Base-by-base conservation (phyloP, 2,888 invertebrate genomes). In the Apoda limacodes region DNA sequence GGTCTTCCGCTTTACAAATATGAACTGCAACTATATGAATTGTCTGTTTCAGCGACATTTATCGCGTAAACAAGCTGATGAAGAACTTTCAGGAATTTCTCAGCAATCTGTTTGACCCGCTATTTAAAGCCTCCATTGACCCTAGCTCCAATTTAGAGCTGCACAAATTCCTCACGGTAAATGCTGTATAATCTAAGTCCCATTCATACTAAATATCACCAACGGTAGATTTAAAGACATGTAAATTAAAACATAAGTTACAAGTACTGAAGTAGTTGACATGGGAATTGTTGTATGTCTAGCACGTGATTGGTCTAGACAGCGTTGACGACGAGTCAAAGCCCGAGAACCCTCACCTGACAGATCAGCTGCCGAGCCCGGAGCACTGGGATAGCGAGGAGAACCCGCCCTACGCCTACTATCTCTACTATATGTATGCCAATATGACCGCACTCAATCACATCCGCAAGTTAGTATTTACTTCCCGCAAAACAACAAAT, bases 361-460 rank as follows among this genome's bases (percentile, higher is more conserved):
- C 95, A 80, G 85, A 86, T 44, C 88, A 92, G 57, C 87, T 89
- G 30, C 84, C 85, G 25, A 82, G 86, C 4, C 98, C 98, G 0
- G 88, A 85, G 37, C 80, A 89, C 33, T 98, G 98, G 96, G 85
- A 81, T 12, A 89, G 90, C 22, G 83, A 87, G 27, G 97, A 98
- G 60, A 98, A 98, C 82, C 98, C 98, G 4, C 95, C 98, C 0
- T 98, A 99, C 68, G 92, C 91, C 3, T 98, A 99, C 72, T 99
- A 99, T 60, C 87, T 95, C 41, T 99, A 95, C 82, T 99, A 96
- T 63, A 96, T 95, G 88, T 98, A 92, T 70, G 96, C 98, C 32
- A 98, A 99, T 70, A 88, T 98, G 75, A 87, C 91, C 5, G 93
- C 95, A 14, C 82, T 99, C 26, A 98, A 98, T 76, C 91, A 95